A percentile compares a stretch with the other conserved stretches of the same genome.
These are phyloP conservation scores for Choristoneura fumiferana DNA, from an alignment of 1,140 invertebrate genomes.

Conservation along the genomic window DNA sequence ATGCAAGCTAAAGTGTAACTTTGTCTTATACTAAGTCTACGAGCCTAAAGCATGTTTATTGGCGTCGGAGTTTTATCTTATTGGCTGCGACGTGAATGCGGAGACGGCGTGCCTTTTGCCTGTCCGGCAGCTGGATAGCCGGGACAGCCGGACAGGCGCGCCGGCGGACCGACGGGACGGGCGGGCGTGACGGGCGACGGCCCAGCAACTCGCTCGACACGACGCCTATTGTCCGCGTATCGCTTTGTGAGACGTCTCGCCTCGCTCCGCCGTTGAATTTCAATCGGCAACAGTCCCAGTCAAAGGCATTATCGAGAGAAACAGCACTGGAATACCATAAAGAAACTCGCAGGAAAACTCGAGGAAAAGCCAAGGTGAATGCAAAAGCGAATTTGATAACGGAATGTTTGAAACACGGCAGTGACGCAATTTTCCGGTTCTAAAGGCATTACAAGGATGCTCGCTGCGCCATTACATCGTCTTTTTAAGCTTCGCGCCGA, in stretches of 20 bases:
- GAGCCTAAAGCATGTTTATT: too few species aligned
- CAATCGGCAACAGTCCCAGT: background rate
- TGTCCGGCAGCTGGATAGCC: too few species aligned
- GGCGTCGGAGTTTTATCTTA: too few species aligned
- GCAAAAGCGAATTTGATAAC: constrained; percentile 17
- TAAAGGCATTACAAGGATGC: constrained; percentile 28
- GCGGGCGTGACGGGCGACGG: background rate
- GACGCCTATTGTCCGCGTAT: constrained; percentile 1
- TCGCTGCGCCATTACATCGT: constrained; percentile 9
- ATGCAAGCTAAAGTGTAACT: too few species aligned
- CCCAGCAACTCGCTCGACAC: constrained; percentile 1
- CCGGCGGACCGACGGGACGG: too few species aligned
- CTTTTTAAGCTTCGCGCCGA: background rate
- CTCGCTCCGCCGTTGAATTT: background rate
- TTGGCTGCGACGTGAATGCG: too few species aligned
- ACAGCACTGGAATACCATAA: background rate
- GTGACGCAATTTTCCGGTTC: constrained; percentile 38
- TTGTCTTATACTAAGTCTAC: too few species aligned
- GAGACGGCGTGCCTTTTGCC: too few species aligned
- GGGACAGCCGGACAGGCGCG: too few species aligned
- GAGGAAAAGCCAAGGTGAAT: background rate
- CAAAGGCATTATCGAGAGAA: background rate
- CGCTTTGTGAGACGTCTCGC: background rate
- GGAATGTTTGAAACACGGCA: constrained; percentile 27
- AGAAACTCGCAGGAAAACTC: constrained; percentile 13